phyloP scores from a whole-genome alignment of 2,888 invertebrate genomes.

The Calameuta pallipes region DNA sequence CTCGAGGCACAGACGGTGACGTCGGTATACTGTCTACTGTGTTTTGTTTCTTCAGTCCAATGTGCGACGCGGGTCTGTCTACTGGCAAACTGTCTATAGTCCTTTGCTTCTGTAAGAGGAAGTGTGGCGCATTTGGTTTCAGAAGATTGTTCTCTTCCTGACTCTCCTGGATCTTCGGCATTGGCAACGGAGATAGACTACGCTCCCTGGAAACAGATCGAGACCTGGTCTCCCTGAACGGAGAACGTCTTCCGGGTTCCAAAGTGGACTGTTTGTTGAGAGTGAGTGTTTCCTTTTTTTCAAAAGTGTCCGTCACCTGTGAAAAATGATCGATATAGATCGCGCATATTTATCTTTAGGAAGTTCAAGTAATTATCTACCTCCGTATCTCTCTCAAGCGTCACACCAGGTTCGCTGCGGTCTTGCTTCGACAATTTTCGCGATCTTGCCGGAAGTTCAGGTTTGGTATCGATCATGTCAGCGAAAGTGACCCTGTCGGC shows the following conservation, averaged over 20 bases:
- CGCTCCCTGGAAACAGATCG: conserved; percentile 35
- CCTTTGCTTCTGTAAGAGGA: conserved; percentile 14
- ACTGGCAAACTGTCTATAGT: conserved; percentile 14
- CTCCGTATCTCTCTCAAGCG: neutral
- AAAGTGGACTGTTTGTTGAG: conserved; percentile 10
- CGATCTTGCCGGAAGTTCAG: conserved; percentile 43
- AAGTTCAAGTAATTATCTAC: neutral
- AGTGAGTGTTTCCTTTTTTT: conserved; percentile 10
- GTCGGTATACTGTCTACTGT: conserved; percentile 20
- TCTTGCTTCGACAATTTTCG: conserved; percentile 34
- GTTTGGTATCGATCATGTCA: conserved; percentile 38
- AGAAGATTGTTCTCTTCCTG: conserved; percentile 15
- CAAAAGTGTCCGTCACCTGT: conserved; percentile 9
- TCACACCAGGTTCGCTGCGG: neutral
- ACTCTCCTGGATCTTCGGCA: conserved; percentile 26
- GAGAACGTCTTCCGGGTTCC: conserved; percentile 37
- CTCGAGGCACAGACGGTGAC: conserved; percentile 34
- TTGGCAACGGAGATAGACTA: conserved; percentile 45
- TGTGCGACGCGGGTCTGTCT: conserved; percentile 19
- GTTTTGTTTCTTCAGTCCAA: conserved; percentile 19
- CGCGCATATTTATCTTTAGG: neutral
- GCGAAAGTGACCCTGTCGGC: conserved; percentile 61
- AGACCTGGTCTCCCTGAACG: conserved; percentile 25
- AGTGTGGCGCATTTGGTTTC: conserved; percentile 5
- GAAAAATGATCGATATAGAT: neutral